Base-by-base conservation (phyloP, 2,888 invertebrate species). In the Pseudoips prasinana region DNA sequence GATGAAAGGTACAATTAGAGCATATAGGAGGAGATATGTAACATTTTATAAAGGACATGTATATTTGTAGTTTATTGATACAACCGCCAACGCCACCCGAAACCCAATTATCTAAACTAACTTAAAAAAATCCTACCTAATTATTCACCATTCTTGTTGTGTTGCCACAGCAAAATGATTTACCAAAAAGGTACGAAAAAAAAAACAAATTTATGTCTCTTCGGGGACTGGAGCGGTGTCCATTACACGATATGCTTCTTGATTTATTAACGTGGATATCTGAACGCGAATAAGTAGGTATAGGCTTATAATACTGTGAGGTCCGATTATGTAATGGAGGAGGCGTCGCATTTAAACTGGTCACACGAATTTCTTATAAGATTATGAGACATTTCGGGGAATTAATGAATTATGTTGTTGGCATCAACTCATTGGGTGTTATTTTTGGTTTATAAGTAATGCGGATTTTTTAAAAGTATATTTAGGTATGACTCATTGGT, bases 241-340 rank as follows among this genome's bases (percentile, higher is more conserved):
- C 81, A 81, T 84, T 85, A 82, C 83, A 72, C 70, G 81, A 79
- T 85, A 82, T 84, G 82, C 81, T 76, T 48, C 74, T 76, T 85
- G 85, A 86, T 87, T 85, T 86, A 85, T 84, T 81, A 71, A 66
- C 60, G 60, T 66, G 64, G 68, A 68, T 73, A 78, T 75, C 76
- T 71, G 69, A 64, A 49, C 49, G 71, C 68, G 67, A 73, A 75
- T 67, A 71, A 63, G 58, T 66, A 68, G 14, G 14, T 14, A 14
- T 14, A 14, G 14, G 14, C 5, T 14, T 70, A 72, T 73, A 71
- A 71, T 64, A 47, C 58, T 64, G 68, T 70, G 72, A 64, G 67
- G 65, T 71, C 69, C 62, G 37, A 64, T 74, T 73, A 70, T 76
- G 72, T 76, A 78, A 72, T 69, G 74, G 72, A 70, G 70, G 69